Base-by-base conservation (phyloP, 2,888 invertebrate genomes). In the Zhuqinia jingwanae region DNA sequence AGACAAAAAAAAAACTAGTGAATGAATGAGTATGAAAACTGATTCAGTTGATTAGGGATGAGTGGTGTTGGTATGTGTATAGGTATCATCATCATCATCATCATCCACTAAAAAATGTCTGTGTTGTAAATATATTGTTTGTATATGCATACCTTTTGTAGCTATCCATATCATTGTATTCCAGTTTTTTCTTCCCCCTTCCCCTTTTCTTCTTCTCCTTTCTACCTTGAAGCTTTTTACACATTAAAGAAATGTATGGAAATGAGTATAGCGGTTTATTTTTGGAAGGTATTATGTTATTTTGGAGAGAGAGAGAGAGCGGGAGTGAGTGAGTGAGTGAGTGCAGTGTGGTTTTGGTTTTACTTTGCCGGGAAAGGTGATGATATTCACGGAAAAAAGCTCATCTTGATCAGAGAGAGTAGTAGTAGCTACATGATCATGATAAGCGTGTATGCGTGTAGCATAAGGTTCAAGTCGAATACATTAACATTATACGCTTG, bases 31-130 rank as follows among this genome's bases (percentile, higher is more conserved):
- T 77, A 77, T 73, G 65, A 60, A 85, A 85, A 85, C 79, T 78
- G 85, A 79, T 85, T 85, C 79, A 85, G 47, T 73, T 85, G 79
- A 85, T 85, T 85, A 85, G 85, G 68, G 70, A 73, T 79, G 79
- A 79, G 79, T 75, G 56, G 75, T 75, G 53, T 75, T 20, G 56
- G 17, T 56, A 27, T 27, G 13, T 25, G 27, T 27, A 60, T 22
- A 10, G 25, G 70, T 5, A 70, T 47, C 20, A 47, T 70, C 70
- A 10, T 6, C 5, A 36, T 36, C 36, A 36, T 36, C 36, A 36
- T 36, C 36, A 36, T 36, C 36, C n/a, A n/a, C n/a, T n/a, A 45
- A 45, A 70, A 36, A 70, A 47, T 70, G 68, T 42, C n/a, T n/a
- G n/a, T n/a, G n/a, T n/a, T n/a, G n/a, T n/a, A n/a, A n/a, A n/a